Conservation (phyloP, 2,888 invertebrate species). For the Metacarcinus magister region DNA sequence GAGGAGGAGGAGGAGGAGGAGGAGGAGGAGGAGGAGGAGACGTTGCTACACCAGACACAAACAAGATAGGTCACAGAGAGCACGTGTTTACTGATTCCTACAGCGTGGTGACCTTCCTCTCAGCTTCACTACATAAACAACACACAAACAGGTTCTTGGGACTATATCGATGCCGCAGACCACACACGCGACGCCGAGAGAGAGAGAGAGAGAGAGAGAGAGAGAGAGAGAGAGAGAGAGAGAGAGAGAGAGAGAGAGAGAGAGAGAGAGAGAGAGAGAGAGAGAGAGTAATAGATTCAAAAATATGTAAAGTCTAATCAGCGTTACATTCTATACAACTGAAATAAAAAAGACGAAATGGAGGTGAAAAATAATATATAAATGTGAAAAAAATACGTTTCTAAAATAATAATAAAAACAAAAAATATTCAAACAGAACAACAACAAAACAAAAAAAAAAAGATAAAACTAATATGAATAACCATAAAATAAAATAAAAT, state of each 20-base stretch:
- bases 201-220: too few relatives aligned
- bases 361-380: too few relatives aligned
- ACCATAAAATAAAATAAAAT: background rate
- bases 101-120: background rate
- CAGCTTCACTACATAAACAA: background rate
- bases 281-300: too few relatives aligned
- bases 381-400: too few relatives aligned
- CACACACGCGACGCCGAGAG: background rate
- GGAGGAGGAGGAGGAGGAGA: background rate
- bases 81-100: background rate
- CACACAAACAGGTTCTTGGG: background rate
- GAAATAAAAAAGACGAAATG: too few relatives aligned
- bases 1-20: background rate
- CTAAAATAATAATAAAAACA: too few relatives aligned
- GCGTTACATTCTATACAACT: too few relatives aligned
- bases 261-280: slow-evolving; percentile 8
- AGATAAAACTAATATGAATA: too few relatives aligned
- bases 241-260: slow-evolving; percentile 38
- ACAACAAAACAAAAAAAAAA: too few relatives aligned
- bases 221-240: background rate
- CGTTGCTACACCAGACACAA: background rate
- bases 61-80: background rate
- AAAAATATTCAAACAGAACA: too few relatives aligned
- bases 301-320: too few relatives aligned
- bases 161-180: background rate